Conservation (phyloP, 35 echinoderm and acorn worm species). For the Antedon bifida region DNA sequence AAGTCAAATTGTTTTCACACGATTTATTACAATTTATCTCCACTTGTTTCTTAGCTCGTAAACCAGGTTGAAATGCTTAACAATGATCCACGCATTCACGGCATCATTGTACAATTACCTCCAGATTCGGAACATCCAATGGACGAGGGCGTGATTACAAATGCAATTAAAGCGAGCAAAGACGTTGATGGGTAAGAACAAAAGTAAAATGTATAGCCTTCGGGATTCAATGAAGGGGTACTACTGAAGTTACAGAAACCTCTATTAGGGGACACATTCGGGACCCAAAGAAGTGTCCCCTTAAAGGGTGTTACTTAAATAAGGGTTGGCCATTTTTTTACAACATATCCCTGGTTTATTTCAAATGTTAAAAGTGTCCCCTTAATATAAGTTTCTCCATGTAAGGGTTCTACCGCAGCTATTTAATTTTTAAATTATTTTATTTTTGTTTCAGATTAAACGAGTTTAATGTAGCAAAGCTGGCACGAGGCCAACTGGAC, state of each 20-base stretch:
- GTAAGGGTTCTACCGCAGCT: too few species aligned
- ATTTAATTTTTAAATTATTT: neutral
- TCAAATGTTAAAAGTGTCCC: too few species aligned
- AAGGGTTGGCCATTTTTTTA: too few species aligned
- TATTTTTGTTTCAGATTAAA: slow-evolving; percentile 35
- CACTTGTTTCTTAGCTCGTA: too few species aligned
- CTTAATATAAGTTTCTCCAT: too few species aligned
- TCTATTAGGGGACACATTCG: too few species aligned
- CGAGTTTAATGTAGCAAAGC: slow-evolving; percentile 76
- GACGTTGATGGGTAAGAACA: slow-evolving; percentile 79
- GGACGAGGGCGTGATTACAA: slow-evolving; percentile 65
- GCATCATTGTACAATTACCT: slow-evolving; percentile 92
- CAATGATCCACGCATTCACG: slow-evolving; percentile 76
- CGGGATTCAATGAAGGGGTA: neutral
- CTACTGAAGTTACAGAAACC: neutral
- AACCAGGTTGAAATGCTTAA: slow-evolving; percentile 68
- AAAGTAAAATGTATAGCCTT: too few species aligned
- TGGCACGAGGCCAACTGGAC: slow-evolving; percentile 72
- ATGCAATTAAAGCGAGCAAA: slow-evolving; percentile 70
- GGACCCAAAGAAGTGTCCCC: too few species aligned
- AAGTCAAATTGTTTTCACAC: too few species aligned
- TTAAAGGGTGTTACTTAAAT: too few species aligned
- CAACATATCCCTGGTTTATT: too few species aligned
- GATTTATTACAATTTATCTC: neutral
- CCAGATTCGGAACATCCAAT: slow-evolving; percentile 80